Conservation (phyloP, 2,113 vertebrate genomes). For the Neodon shergylaensis region DNA sequence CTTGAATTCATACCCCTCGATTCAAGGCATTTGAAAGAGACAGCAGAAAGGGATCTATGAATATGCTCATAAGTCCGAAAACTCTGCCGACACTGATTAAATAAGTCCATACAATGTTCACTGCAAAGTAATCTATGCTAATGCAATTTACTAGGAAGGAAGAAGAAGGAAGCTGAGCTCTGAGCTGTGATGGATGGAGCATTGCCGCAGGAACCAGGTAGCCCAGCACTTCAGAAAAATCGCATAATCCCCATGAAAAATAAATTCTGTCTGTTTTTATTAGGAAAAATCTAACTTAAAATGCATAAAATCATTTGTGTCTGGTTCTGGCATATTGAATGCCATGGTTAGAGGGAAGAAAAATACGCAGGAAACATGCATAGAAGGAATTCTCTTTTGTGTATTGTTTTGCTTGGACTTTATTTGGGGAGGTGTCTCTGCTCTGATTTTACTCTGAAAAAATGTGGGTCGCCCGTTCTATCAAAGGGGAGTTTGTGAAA, state of each 20-base stretch:
- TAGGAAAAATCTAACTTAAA: constrained; percentile 64
- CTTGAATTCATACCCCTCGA: background rate
- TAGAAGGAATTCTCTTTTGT: constrained; percentile 3
- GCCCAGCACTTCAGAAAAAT: constrained; percentile 68
- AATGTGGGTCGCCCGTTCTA: constrained; percentile 52
- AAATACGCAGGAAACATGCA: background rate
- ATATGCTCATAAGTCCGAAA: constrained; percentile 62
- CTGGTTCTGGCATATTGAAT: constrained; percentile 24
- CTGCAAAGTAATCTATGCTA: constrained; percentile 76
- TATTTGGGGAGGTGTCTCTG: constrained; percentile 36
- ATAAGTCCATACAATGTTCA: constrained; percentile 53
- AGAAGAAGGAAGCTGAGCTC: constrained; percentile 62
- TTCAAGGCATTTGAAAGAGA: constrained; percentile 60
- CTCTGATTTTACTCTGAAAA: constrained; percentile 71
- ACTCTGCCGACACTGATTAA: constrained; percentile 74
- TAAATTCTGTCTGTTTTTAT: constrained; percentile 74
- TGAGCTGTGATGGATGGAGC: constrained; percentile 63
- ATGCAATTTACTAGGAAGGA: constrained; percentile 68
- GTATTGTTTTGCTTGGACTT: constrained; percentile 56
- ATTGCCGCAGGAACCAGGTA: constrained; percentile 69
- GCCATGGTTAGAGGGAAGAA: background rate
- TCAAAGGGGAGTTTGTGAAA: constrained; percentile 71
- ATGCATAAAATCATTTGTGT: constrained; percentile 48
- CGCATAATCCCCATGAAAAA: constrained; percentile 64
- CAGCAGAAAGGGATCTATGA: constrained; percentile 57